Conservation (phyloP, 1,140 invertebrate species). For the Cydia splendana region DNA sequence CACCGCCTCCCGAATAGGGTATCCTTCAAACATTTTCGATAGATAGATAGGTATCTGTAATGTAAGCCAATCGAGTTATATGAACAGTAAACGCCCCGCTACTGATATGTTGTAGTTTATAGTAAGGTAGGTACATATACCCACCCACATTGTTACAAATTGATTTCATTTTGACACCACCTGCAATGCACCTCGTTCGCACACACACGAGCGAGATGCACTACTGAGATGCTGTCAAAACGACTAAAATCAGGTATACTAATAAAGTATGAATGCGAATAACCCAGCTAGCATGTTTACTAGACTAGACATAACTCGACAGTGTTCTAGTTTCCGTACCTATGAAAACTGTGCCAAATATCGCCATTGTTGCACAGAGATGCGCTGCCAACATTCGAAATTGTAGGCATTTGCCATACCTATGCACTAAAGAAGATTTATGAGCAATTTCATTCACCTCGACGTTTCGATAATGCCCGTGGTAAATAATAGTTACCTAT, state of each 20-base stretch:
- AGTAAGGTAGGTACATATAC: too few species aligned
- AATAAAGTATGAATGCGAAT: too few species aligned
- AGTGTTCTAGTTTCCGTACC: background rate
- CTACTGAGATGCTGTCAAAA: background rate
- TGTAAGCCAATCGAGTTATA: too few species aligned
- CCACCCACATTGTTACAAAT: too few species aligned
- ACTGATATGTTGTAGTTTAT: too few species aligned
- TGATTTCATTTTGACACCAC: too few species aligned
- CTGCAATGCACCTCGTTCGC: too few species aligned
- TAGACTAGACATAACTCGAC: background rate
- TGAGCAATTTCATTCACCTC: background rate
- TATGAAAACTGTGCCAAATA: conserved; percentile 10
- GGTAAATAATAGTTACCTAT: background rate
- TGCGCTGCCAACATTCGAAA: background rate
- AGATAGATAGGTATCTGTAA: too few species aligned
- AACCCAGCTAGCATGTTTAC: background rate
- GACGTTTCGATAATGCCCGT: background rate
- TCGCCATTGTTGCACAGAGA: background rate
- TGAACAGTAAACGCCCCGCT: too few species aligned
- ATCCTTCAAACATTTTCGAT: too few species aligned
- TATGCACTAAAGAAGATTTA: background rate
- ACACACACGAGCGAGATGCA: background rate
- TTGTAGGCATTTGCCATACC: background rate
- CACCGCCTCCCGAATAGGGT: too few species aligned
- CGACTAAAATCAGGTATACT: background rate